Evolutionary conservation across 2,888 invertebrate species (phyloP), one percentile per base, ranked within the genome.

Genomic region (Leistus spinibarbis): DNA sequence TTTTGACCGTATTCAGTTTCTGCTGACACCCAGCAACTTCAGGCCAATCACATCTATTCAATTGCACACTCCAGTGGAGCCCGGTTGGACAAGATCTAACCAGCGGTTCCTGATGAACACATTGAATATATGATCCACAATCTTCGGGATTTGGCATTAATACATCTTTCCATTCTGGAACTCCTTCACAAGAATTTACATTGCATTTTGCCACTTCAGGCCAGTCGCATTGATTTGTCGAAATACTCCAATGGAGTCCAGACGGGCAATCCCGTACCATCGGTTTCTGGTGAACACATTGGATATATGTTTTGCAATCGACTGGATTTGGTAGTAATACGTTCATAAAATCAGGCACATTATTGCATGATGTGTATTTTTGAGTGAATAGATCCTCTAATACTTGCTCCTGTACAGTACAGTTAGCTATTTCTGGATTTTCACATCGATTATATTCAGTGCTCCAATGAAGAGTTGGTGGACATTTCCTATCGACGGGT

Each of bases 231-330:
- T 57, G 57, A 3, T 75, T 76, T 9, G 65, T 3, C 19, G 20
- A 62, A 2, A 76, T 19, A 63, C 77, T 78, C 66, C 77, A 78
- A 22, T 78, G 71, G 20, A 78, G 62, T 5, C 64, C 69, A 7
- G 1, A 57, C 13, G 77, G 77, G 66, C 78, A 78, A 7, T 53
- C 16, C 17, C 70, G 27, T 9, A 73, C 27, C 13, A 76, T 40
- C 20, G 76, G 75, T 54, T 54, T 54, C 22, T 64, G 54, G 67
- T 75, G 68, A n/a, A 68, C 75, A 53, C 75, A 75, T 20, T 75
- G 75, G 13, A 69, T 69, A n/a, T 69, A 75, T 5, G 54, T 57
- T 40, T 54, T 56, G 10, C 75, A 75, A 27, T 75, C 69, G 1
- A 24, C 69, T 23, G 75, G 75, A 27, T 75, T 75, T 54, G 68